Evolutionary conservation across 2,797 vertebrate genomes (phyloP), one percentile per base, ranked within the genome.

Genomic region (Fistularia commersonii): DNA sequence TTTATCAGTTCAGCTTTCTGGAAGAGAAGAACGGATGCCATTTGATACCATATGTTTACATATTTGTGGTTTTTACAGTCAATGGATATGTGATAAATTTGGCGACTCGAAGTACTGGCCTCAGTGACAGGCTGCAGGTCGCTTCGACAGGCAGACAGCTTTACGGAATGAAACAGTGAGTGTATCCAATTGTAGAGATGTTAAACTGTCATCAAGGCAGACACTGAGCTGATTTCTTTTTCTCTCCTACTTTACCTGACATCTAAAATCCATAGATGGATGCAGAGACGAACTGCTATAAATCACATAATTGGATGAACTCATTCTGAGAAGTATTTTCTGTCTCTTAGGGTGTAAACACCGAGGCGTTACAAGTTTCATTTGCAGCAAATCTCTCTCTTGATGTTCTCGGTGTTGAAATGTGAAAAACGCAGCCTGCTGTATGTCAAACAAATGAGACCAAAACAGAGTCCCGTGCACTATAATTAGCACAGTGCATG

Each of bases 181-280:
- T 57, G 39, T 41, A 12, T 38, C 2, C 8, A 6, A 51, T 7
- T 46, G 12, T n/a, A 10, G 38, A 7, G 36, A 45, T 8, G 12
- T 44, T 56, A 11, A 63, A 56, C 15, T 1, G 32, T 45, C 31
- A 33, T 44, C 45, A 32, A 14, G 45, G 14, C 23, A 55, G 41
- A n/a, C 32, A 41, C 41, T 50, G 41, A 50, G 59, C 42, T 48
- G 51, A 42, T 41, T 39, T 47, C 41, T 33, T 45, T 40, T 46
- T 34, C 11, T 11, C 43, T 41, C 12, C 36, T 10, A 46, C 7
- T 15, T 41, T 32, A 48, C 46, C 40, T 40, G 51, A 54, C 36
- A 45, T 23, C 36, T 41, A 32, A 23, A 55, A 33, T 38, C 51
- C 7, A 37, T 8, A 9, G 11, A 33, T 32, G 7, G 12, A 33